Percentiles rank a stretch among this genome's conserved stretches.
phyloP scores from a whole-genome alignment of 2,113 vertebrate species.

The Myiopsitta monachus region DNA sequence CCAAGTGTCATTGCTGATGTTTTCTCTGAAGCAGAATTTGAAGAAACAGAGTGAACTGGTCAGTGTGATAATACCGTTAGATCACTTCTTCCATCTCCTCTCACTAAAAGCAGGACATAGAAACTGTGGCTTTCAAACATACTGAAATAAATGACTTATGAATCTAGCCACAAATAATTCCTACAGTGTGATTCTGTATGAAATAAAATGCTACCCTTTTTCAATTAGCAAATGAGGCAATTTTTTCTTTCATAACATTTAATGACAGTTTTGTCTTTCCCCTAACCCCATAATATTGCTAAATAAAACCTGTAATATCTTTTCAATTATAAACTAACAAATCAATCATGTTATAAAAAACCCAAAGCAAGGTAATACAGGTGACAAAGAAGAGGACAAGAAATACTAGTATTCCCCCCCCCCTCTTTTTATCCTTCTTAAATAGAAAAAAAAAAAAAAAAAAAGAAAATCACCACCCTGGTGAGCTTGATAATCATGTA shows the following conservation, averaged over 20 bases:
- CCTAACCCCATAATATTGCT: slow-evolving; percentile 65
- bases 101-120: neutral
- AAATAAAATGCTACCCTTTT: slow-evolving; percentile 60
- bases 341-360: slow-evolving; percentile 70
- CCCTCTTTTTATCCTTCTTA: slow-evolving; percentile 27
- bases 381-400: slow-evolving; percentile 76
- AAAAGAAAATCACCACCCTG: slow-evolving; percentile 50
- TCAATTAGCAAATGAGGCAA: slow-evolving; percentile 74
- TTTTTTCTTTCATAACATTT: slow-evolving; percentile 73
- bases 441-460: slow-evolving; percentile 24
- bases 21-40: neutral
- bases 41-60: slow-evolving; percentile 36
- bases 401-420: slow-evolving; percentile 40
- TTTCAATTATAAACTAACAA: slow-evolving; percentile 75
- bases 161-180: slow-evolving; percentile 56
- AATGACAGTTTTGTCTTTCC: slow-evolving; percentile 72
- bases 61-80: neutral
- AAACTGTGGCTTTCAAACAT: slow-evolving; percentile 34
- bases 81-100: neutral
- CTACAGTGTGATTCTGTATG: slow-evolving; percentile 30
- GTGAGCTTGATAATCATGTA: slow-evolving; percentile 60
- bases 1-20: neutral
- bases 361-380: slow-evolving; percentile 67
- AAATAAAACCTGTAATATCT: slow-evolving; percentile 78
- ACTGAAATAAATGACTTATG: slow-evolving; percentile 30